Evolutionary conservation across 2,797 vertebrate species (phyloP), one percentile per base, ranked within the genome.

Genomic region (Acrocephalus scirpaceus): DNA sequence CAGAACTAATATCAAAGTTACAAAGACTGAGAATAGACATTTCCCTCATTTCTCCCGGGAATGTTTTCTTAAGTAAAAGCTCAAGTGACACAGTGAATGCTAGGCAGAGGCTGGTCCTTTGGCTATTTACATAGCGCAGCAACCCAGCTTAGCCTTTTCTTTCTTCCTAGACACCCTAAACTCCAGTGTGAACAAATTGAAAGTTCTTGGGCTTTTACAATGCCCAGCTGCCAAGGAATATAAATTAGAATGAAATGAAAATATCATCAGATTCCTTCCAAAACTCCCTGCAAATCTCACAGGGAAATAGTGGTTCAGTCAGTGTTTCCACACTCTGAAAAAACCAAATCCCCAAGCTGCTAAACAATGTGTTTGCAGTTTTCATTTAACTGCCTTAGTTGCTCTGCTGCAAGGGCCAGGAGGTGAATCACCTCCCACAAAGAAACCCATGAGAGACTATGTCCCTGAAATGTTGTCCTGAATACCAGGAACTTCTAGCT

Each of bases 341-440:
- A 56, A 19, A 5, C 3, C 0, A 0, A 80, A 48, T 53, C 10
- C 9, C 6, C 15, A 58, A 32, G n/a, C 18, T 86, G 29, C 21
- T 56, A 62, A 86, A 72, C 5, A 36, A 5, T 18, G 11, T 60
- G 10, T 64, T 89, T 77, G 8, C n/a, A 61, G 53, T 76, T 79
- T 93, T 73, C 61, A 67, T 80, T 91, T 80, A 91, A 72, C n/a
- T 45, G 5, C 36, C 20, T 75, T 88, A 66, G 26, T n/a, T 61
- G 21, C 42, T 76, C 38, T 84, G 20, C n/a, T 78, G 81, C 76
- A 73, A 48, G 54, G 25, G 30, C 44, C 62, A 75, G 44, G 30
- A 73, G 36, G 29, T 51, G 48, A 90, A 86, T 73, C 36, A 60
- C 11, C 26, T 90, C 18, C n/a, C 51, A 53, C 21, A 73, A 53